Evolutionary conservation across 2,888 invertebrate species (phyloP), one percentile per base, ranked within the genome.

Genomic region (Hirudinaria manillensis): DNA sequence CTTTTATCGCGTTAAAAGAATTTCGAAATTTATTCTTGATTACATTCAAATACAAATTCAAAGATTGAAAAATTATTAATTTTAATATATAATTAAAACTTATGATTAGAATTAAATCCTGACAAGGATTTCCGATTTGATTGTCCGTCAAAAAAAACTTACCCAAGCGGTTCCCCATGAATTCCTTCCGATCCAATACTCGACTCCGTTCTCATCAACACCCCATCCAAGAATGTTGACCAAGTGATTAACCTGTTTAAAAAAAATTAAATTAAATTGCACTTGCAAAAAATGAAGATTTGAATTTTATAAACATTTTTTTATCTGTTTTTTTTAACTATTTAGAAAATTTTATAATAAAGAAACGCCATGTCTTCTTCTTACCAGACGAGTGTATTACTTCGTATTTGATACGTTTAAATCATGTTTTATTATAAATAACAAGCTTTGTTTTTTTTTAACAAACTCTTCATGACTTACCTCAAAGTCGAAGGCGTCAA

Each of bases 111-210:
- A n/a, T n/a, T n/a, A n/a, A 45, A 2, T n/a, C n/a, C n/a, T n/a
- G n/a, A n/a, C n/a, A n/a, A n/a, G n/a, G n/a, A n/a, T n/a, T n/a
- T n/a, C n/a, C n/a, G n/a, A n/a, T n/a, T n/a, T n/a, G n/a, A n/a
- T n/a, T n/a, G n/a, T 7, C 1, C 10, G 10, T 10, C 29, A 61
- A 56, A 7, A 21, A 56, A 61, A 7, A 27, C 61, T 78, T 79
- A 85, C 87, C 86, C 86, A 87, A 27, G 85, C 85, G 66, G 82
- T 80, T 76, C 87, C 87, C 87, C 87, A 87, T n/a, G 85, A 85
- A 81, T 87, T 87, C 72, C 87, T 81, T 13, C 83, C 86, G 74
- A 87, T 84, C 87, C 87, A 87, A 80, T 84, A 87, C 77, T 86
- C 85, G 13, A 82, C 81, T 53, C 85, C 85, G 36, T 82, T 81